phyloP scores from a whole-genome alignment of 2,113 vertebrate genomes.

The Patagioenas fasciata region DNA sequence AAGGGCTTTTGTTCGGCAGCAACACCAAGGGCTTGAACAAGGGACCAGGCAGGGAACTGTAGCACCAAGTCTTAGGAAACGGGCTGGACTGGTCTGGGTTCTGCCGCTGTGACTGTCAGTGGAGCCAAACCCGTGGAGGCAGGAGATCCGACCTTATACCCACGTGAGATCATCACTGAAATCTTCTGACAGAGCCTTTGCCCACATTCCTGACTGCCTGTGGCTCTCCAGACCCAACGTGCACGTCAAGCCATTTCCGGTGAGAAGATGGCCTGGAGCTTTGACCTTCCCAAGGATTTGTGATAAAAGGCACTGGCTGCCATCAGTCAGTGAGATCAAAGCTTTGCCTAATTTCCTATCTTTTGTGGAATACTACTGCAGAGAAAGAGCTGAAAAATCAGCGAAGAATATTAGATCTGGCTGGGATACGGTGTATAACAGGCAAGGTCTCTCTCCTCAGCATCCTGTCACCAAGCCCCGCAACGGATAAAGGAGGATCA shows the following conservation, averaged over 20 bases:
- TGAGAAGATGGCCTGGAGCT: neutral
- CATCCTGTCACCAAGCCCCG: neutral
- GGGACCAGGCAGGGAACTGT: neutral
- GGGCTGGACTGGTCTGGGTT: neutral
- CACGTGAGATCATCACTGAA: neutral
- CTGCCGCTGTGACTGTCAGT: neutral
- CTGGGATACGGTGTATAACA: neutral
- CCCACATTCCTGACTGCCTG: neutral
- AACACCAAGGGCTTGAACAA: neutral
- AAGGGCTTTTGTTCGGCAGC: neutral
- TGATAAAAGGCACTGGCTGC: neutral
- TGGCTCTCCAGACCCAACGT: neutral
- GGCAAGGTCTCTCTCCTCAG: neutral
- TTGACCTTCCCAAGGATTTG: neutral
- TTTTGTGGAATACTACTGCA: neutral
- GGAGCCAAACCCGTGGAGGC: neutral
- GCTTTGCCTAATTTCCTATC: neutral
- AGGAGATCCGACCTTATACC: neutral
- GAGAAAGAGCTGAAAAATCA: neutral
- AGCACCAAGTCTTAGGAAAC: neutral
- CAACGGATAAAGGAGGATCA: neutral
- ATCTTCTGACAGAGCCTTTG: neutral
- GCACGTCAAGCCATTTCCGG: neutral
- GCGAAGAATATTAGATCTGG: neutral
- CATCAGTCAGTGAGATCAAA: neutral